phyloP scores from a whole-genome alignment of 2,888 invertebrate species.

The Deilephila elpenor region DNA sequence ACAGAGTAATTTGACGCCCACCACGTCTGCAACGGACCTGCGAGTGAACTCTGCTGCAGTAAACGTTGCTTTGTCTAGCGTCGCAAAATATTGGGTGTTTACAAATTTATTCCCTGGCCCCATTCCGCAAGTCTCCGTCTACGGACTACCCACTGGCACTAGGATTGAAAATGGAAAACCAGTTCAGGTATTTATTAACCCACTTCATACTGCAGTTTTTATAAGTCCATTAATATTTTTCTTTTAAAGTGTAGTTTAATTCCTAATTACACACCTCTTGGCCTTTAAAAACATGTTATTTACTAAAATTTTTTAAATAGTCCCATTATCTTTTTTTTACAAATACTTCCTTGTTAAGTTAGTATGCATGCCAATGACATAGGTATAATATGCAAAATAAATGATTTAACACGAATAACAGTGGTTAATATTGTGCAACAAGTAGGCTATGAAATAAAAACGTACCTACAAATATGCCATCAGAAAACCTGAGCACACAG shows the following conservation, averaged over 20 bases:
- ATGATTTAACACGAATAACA: background rate
- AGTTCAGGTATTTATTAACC: constrained; percentile 77
- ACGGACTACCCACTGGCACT: constrained; percentile 86
- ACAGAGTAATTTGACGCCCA: constrained; percentile 75
- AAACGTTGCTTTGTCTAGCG: constrained; percentile 89
- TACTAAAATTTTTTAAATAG: too few relatives aligned
- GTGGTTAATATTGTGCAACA: background rate
- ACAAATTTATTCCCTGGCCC: constrained; percentile 92
- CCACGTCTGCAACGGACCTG: constrained; percentile 86
- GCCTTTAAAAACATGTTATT: too few relatives aligned
- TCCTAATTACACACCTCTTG: too few relatives aligned
- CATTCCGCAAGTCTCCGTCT: constrained; percentile 90
- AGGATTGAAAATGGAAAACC: constrained; percentile 86
- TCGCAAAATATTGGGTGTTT: constrained; percentile 93
- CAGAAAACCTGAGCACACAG: background rate
- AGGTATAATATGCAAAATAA: background rate
- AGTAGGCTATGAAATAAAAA: background rate
- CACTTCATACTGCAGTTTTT: background rate
- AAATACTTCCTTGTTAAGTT: too few relatives aligned
- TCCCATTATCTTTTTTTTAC: too few relatives aligned
- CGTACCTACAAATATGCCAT: background rate
- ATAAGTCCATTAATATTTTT: background rate
- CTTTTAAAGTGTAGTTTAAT: background rate
- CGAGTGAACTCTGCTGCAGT: constrained; percentile 87
- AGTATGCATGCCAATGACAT: background rate